These are phyloP conservation scores for Drosophila mimica DNA, from an alignment of 2,888 invertebrate species.

Conservation along the genomic window DNA sequence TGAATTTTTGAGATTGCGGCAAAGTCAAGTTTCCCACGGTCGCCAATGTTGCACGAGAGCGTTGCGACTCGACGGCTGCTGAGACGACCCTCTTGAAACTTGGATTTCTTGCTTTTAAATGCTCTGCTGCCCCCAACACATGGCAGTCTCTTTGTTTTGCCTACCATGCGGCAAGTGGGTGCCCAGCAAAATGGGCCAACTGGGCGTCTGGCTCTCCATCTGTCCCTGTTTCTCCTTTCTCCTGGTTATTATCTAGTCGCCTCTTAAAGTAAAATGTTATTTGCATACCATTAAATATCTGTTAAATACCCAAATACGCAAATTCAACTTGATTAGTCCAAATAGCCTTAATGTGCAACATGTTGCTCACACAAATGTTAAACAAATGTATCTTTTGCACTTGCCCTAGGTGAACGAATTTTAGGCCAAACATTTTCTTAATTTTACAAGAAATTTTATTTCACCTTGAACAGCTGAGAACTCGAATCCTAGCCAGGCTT, in stretches of 20 bases:
- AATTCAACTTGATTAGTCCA: neutral
- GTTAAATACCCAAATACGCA: too few species aligned
- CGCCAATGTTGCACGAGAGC: slow-evolving; percentile 17
- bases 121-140: slow-evolving; percentile 2
- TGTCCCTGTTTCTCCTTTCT: neutral
- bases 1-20: slow-evolving; percentile 34
- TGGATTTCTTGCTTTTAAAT: neutral
- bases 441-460: neutral
- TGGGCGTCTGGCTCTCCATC: neutral
- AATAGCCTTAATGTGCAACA: neutral
- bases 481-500: neutral
- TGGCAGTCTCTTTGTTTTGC: neutral
- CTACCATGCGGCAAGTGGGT: slow-evolving; percentile 13
- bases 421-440: neutral
- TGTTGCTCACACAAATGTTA: neutral
- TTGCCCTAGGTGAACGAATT: neutral
- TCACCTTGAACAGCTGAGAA: neutral
- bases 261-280: neutral
- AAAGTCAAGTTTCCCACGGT: slow-evolving; percentile 36
- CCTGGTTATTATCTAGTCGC: neutral
- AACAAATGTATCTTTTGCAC: neutral
- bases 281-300: neutral
- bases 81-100: neutral
- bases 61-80: neutral
- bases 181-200: neutral